Conservation (phyloP, 1,140 invertebrate species). For the Lucilia cuprina region DNA sequence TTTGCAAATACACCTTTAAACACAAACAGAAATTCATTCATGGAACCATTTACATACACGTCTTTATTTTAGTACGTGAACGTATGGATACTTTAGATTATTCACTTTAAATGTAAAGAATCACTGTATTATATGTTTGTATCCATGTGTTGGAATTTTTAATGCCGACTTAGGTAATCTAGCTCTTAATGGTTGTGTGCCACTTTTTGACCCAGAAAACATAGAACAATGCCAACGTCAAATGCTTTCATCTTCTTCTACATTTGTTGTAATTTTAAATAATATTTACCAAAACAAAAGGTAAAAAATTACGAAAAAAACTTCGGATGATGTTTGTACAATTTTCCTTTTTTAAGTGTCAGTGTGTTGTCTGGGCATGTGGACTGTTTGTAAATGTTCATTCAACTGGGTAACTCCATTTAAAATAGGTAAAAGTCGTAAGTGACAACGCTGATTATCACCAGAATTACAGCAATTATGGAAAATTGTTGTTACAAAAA, state of each 20-base stretch:
- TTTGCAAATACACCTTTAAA: not conserved
- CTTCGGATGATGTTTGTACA: not conserved
- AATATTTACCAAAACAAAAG: conserved; percentile 10
- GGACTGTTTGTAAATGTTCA: not conserved
- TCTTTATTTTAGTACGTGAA: not conserved
- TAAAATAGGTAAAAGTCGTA: conserved; percentile 1
- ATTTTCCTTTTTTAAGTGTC: not conserved
- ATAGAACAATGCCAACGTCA: conserved; percentile 31
- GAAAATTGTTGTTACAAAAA: conserved; percentile 15
- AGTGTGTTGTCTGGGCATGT: not conserved
- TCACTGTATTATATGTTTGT: not conserved
- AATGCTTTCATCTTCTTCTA: conserved; percentile 29
- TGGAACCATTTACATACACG: not conserved
- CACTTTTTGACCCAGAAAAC: conserved; percentile 33
- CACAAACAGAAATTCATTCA: not conserved
- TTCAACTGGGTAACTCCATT: not conserved
- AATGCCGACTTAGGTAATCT: conserved; percentile 19
- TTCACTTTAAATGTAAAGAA: not conserved
- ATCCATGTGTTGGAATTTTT: not conserved
- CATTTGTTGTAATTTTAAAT: not conserved
- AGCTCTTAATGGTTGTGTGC: conserved; percentile 30
- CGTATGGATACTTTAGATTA: conserved; percentile 8
- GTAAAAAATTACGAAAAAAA: not conserved
- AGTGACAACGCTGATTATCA: conserved; percentile 30
- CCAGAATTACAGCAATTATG: conserved; percentile 29